These are phyloP conservation scores for Montipora sp. DNA, from an alignment of 64 coral and sea anemone species.

Conservation along the genomic window DNA sequence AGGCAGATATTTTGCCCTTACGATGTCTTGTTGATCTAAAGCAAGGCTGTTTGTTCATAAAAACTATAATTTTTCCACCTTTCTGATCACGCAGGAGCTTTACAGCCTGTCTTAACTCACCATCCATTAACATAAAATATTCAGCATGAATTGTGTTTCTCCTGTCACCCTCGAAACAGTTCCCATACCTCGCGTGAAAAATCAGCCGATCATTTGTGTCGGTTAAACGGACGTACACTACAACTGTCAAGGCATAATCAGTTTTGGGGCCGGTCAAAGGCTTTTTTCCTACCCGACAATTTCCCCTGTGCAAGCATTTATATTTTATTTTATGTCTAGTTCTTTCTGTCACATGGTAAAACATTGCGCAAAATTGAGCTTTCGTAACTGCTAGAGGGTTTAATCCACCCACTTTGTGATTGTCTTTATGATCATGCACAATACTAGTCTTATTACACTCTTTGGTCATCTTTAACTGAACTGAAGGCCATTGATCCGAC, in stretches of 20 bases:
- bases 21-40: slow-evolving; percentile 19
- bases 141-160: slow-evolving; percentile 39
- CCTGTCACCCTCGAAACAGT: not conserved
- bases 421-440: slow-evolving; percentile 34
- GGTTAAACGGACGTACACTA: slow-evolving; percentile 22
- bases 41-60: slow-evolving; percentile 57
- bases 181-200: slow-evolving; percentile 42
- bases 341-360: slow-evolving; percentile 43
- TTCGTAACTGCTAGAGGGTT: slow-evolving; percentile 19
- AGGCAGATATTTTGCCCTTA: not conserved
- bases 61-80: not conserved
- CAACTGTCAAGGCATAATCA: slow-evolving; percentile 10
- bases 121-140: slow-evolving; percentile 40
- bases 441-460: not conserved
- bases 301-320: not conserved
- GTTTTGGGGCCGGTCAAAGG: not conserved
- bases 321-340: not conserved
- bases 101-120: slow-evolving; percentile 15
- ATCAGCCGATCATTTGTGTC: not conserved
- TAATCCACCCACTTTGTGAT: slow-evolving; percentile 37
- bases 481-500: not conserved
- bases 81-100: not conserved
- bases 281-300: not conserved
- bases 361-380: slow-evolving; percentile 45
- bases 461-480: not conserved